phyloP scores from a whole-genome alignment of 2,797 vertebrate species.

The Crenichthys baileyi region DNA sequence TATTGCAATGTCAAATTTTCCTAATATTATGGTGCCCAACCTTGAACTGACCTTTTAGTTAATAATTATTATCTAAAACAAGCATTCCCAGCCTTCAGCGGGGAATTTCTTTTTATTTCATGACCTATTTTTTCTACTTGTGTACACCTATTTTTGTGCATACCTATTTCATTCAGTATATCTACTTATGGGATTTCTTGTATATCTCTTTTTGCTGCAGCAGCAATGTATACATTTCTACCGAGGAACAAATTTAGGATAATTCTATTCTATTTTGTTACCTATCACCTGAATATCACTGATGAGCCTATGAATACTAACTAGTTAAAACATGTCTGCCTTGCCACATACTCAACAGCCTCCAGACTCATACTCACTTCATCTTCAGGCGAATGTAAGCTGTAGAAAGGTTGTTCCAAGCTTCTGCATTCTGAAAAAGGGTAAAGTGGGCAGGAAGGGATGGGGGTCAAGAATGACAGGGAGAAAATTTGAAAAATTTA shows the following conservation, averaged over 20 bases:
- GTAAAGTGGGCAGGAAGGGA: neutral
- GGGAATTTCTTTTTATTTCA: neutral
- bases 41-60: neutral
- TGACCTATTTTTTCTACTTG: neutral
- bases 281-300: neutral
- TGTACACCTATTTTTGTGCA: neutral
- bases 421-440: constrained; percentile 90
- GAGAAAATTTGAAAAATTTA: neutral
- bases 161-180: neutral
- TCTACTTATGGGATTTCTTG: neutral
- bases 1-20: neutral
- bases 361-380: constrained; percentile 85
- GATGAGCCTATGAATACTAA: neutral
- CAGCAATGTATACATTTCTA: neutral
- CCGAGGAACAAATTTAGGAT: neutral
- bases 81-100: neutral
- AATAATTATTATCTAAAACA: neutral
- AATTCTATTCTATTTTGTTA: neutral
- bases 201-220: neutral
- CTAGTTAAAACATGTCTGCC: neutral
- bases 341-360: constrained; percentile 1
- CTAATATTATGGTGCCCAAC: neutral
- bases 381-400: constrained; percentile 92
- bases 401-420: constrained; percentile 97
- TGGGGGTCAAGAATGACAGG: no score